Evolutionary conservation across 2,797 vertebrate genomes (phyloP).

Genomic region (Clamator glandarius): DNA sequence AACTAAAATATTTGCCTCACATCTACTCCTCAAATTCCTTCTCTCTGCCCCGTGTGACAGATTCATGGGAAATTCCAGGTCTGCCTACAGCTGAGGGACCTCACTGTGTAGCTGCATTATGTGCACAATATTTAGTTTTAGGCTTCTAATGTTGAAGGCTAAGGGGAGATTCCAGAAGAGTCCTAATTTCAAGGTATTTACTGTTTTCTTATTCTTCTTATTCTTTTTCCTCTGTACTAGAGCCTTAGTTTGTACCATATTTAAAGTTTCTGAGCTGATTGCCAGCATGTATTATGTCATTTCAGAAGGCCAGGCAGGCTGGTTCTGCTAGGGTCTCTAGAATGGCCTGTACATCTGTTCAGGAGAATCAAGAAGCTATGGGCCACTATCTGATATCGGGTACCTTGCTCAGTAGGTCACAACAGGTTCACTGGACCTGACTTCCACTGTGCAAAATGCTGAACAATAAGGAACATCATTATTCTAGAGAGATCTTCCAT

Average conservation of each 20-base stretch:
- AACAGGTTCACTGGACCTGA: background rate
- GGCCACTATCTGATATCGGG: background rate
- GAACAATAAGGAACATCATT: background rate
- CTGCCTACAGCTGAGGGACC: background rate
- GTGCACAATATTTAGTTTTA: background rate
- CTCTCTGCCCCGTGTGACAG: background rate
- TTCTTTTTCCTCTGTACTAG: background rate
- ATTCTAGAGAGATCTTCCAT: background rate
- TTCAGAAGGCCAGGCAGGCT: background rate
- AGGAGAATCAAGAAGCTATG: background rate
- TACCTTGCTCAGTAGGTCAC: background rate
- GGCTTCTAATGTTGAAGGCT: background rate
- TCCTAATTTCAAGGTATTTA: background rate
- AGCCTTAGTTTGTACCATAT: background rate
- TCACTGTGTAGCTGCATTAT: background rate
- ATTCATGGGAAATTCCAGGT: conserved; percentile 21
- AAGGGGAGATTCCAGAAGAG: background rate
- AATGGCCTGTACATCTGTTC: background rate
- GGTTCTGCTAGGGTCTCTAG: background rate
- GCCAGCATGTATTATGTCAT: background rate
- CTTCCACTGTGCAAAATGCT: background rate
- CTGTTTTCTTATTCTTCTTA: background rate
- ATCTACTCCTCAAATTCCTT: conserved; percentile 3
- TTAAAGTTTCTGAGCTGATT: background rate
- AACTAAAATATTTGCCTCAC: background rate